Conservation (phyloP, 2,113 vertebrate species). For the Smithornis capensis region DNA sequence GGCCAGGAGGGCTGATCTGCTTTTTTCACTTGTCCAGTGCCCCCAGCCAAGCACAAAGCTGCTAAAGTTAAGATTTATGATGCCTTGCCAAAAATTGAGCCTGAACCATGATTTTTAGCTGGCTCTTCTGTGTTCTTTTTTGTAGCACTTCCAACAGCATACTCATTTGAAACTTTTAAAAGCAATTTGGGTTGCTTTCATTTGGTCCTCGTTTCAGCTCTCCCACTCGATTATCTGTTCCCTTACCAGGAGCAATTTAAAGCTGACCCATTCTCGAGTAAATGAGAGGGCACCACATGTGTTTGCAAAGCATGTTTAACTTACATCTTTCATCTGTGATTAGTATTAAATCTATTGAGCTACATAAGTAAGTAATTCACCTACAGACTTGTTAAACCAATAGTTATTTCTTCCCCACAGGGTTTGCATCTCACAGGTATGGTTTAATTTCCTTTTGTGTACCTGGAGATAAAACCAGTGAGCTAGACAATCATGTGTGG, state of each 20-base stretch:
- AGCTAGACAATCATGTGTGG: neutral
- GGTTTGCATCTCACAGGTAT: neutral
- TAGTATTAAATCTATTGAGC: constrained; percentile 21
- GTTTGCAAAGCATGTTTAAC: constrained; percentile 1
- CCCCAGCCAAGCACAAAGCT: neutral
- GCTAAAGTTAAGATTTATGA: constrained; percentile 31
- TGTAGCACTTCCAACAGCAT: neutral
- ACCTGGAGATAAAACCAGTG: neutral
- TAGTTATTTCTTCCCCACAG: constrained; percentile 13
- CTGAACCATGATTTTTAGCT: neutral
- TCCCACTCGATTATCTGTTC: neutral
- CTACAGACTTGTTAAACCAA: neutral
- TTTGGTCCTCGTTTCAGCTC: neutral
- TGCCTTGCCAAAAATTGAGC: constrained; percentile 17
- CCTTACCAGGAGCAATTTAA: neutral
- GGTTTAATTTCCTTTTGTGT: neutral
- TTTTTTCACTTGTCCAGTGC: constrained; percentile 4
- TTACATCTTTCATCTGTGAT: neutral
- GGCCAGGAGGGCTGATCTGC: neutral
- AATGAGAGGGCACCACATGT: neutral
- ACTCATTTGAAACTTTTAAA: neutral
- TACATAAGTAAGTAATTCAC: constrained; percentile 52
- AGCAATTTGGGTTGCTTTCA: neutral
- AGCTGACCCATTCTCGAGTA: neutral
- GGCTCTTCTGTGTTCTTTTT: constrained; percentile 3